A percentile compares a stretch with the other conserved stretches of the same genome.
These are phyloP conservation scores for Diadromus collaris DNA, from an alignment of 2,888 invertebrate species.

Conservation along the genomic window DNA sequence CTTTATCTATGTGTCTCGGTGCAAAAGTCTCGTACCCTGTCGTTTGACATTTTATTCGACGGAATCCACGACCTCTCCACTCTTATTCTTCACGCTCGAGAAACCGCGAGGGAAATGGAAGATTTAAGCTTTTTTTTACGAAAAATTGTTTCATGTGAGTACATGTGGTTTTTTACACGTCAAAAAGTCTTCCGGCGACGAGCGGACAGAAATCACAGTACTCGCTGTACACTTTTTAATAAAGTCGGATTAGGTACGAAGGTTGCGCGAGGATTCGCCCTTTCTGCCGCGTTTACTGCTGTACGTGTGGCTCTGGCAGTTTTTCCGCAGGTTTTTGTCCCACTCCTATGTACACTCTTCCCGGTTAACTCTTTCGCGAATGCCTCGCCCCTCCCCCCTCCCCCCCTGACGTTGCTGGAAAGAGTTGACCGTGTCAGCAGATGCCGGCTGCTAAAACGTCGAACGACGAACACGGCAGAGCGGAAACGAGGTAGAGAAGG, in stretches of 20 bases:
- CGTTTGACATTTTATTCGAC: constrained; percentile 63
- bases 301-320: constrained; percentile 47
- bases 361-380: constrained; percentile 40
- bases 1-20: constrained; percentile 22
- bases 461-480: constrained; percentile 57
- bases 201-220: neutral
- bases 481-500: constrained; percentile 11
- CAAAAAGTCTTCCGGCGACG: neutral
- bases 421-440: constrained; percentile 77
- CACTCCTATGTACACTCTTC: constrained; percentile 37
- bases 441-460: constrained; percentile 77
- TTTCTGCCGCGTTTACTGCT: constrained; percentile 54
- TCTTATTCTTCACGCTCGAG: constrained; percentile 20
- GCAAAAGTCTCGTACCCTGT: constrained; percentile 58
- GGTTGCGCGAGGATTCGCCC: constrained; percentile 45
- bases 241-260: constrained; percentile 69
- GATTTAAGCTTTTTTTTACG: neutral
- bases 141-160: neutral
- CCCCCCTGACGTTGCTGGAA: too few species aligned
- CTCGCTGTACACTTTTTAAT: constrained; percentile 63
- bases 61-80: constrained; percentile 14
- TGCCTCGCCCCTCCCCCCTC: constrained; percentile 44
- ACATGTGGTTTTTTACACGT: neutral
- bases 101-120: neutral
- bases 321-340: constrained; percentile 23